A percentile compares a stretch with the other conserved stretches of the same genome.
These are phyloP conservation scores for Drosophila histrio DNA, from an alignment of 2,888 invertebrate genomes.

Conservation along the genomic window DNA sequence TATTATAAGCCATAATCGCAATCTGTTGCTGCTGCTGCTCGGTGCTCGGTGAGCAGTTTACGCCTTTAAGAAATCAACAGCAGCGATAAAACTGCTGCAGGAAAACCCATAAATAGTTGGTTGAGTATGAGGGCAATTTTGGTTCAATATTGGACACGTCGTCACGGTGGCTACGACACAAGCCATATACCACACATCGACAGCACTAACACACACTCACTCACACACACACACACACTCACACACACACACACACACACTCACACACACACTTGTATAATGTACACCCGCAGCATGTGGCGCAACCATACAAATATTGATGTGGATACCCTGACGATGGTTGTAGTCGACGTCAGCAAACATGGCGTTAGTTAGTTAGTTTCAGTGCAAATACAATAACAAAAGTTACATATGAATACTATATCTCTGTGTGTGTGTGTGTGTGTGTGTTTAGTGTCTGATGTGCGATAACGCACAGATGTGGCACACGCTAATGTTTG, in stretches of 20 bases:
- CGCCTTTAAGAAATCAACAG: conserved; percentile 16
- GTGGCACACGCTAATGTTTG: conserved; percentile 39
- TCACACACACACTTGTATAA: not conserved
- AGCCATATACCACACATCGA: not conserved
- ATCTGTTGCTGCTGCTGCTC: conserved; percentile 9
- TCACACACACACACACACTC: not conserved
- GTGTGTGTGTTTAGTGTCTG: conserved; percentile 16
- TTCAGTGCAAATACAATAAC: conserved; percentile 14
- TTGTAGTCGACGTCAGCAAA: conserved; percentile 15
- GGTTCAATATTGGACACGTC: conserved; percentile 51
- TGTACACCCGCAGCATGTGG: conserved; percentile 17
- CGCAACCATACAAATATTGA: conserved; percentile 53
- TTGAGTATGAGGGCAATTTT: conserved; percentile 1
- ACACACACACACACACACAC: not conserved
- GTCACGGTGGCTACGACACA: conserved; percentile 25
- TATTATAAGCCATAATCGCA: conserved; percentile 9
- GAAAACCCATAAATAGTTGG: conserved; percentile 16
- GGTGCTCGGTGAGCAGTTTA: not conserved
- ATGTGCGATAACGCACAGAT: conserved; percentile 47
- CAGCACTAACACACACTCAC: not conserved
- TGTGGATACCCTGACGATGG: conserved; percentile 31
- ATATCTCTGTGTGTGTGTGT: conserved; percentile 3
- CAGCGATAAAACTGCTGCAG: conserved; percentile 13
- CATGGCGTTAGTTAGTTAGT: conserved; percentile 21
- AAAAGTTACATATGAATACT: not conserved